phyloP scores from a whole-genome alignment of 92 coral and sea anemone genomes.

The Umimayanthus chanpuru region DNA sequence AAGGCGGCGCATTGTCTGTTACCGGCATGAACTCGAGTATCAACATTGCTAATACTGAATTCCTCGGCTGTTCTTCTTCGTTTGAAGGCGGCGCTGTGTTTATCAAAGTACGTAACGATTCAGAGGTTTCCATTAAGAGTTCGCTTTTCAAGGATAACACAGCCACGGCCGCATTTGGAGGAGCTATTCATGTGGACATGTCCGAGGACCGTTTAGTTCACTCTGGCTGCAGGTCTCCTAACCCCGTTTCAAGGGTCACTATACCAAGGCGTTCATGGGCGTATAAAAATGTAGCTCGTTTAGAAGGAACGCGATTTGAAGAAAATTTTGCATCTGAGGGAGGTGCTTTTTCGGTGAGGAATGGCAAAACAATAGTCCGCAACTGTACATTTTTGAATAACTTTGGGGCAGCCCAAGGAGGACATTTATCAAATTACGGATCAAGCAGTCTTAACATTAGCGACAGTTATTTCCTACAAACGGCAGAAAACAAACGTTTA shows the following conservation, averaged over 20 bases:
- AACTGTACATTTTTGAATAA: slow-evolving; percentile 32
- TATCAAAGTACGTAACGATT: background rate
- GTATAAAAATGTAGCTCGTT: background rate
- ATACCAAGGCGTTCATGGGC: slow-evolving; percentile 22
- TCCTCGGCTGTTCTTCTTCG: slow-evolving; percentile 13
- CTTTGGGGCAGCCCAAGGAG: slow-evolving; percentile 28
- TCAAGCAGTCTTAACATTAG: background rate
- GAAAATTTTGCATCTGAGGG: slow-evolving; percentile 33
- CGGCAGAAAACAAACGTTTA: background rate
- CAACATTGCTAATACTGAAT: slow-evolving; percentile 19
- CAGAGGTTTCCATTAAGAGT: background rate
- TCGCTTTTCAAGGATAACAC: slow-evolving; percentile 31
- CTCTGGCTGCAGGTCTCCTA: slow-evolving; percentile 11
- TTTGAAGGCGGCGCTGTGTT: slow-evolving; percentile 25
- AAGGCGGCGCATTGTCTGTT: slow-evolving; percentile 20
- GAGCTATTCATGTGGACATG: slow-evolving; percentile 33
- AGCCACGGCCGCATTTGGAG: slow-evolving; percentile 22
- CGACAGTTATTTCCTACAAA: slow-evolving; percentile 16
- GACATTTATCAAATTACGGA: slow-evolving; percentile 14
- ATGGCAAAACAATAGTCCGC: background rate
- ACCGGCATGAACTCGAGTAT: background rate
- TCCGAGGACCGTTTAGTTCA: background rate
- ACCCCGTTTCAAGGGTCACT: background rate
- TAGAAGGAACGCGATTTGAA: background rate
- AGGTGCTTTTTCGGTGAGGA: background rate